Evolutionary conservation across 2,113 vertebrate genomes (phyloP).

Genomic region (Anser cygnoides): DNA sequence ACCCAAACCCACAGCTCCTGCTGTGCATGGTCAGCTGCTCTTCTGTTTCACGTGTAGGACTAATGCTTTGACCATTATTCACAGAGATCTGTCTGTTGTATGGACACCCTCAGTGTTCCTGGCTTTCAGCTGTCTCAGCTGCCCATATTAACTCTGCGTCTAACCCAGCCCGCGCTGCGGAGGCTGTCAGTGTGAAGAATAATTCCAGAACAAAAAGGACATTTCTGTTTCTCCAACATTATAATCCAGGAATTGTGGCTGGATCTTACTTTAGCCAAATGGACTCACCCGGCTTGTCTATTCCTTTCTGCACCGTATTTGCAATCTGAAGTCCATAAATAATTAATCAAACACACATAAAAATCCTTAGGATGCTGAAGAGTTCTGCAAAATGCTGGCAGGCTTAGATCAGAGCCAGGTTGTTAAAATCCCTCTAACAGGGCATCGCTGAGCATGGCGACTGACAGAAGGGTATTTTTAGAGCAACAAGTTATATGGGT

Average conservation of each 20-base stretch:
- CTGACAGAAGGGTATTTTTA: not conserved
- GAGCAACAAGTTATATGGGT: not conserved
- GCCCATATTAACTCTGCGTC: not conserved
- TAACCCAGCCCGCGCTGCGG: not conserved
- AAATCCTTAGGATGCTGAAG: not conserved
- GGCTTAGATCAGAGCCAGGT: not conserved
- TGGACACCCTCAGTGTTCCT: not conserved
- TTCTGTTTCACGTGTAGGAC: not conserved
- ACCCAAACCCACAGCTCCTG: not conserved
- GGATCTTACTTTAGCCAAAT: not conserved
- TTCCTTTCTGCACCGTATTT: not conserved
- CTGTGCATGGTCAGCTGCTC: no score
- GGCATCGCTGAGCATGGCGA: accelerated
- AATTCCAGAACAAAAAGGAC: not conserved
- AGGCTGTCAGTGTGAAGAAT: not conserved
- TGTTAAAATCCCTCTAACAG: not conserved
- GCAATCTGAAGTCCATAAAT: constrained; percentile 23
- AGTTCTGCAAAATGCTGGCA: not conserved
- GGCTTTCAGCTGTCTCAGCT: not conserved
- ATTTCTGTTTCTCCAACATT: not conserved
- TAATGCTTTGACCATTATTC: not conserved
- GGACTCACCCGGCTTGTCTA: not conserved
- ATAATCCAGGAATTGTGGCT: not conserved
- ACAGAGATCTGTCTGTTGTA: not conserved
- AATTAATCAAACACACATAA: not conserved